Percentiles rank a stretch among this genome's conserved stretches.
Evolutionary conservation across 2,888 invertebrate species (phyloP).

Genomic region (Amblyteles armatorius): DNA sequence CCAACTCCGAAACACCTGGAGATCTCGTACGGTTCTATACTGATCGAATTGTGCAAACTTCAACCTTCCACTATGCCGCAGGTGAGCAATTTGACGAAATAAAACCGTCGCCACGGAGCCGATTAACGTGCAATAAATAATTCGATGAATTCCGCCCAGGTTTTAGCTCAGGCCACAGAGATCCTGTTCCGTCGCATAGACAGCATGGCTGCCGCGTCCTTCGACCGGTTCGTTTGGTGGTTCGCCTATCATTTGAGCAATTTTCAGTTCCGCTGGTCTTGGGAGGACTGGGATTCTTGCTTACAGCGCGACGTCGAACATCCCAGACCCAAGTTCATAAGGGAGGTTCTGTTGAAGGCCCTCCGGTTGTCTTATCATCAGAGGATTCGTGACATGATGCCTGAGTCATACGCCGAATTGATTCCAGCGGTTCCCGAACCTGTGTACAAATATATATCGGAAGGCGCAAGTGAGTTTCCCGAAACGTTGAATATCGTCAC

Average conservation of each 20-base stretch:
- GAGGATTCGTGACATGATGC: slow-evolving; percentile 96
- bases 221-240: slow-evolving; percentile 99
- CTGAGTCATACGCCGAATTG: slow-evolving; percentile 93
- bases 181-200: slow-evolving; percentile 98
- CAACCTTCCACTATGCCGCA: slow-evolving; percentile 99
- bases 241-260: slow-evolving; percentile 99
- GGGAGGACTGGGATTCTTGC: slow-evolving; percentile 98
- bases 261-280: slow-evolving; percentile 99
- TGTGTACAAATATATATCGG: slow-evolving; percentile 95
- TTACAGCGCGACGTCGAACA: slow-evolving; percentile 94
- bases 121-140: too few species aligned
- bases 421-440: slow-evolving; percentile 95
- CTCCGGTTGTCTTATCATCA: slow-evolving; percentile 98
- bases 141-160: slow-evolving; percentile 82
- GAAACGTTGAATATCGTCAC: slow-evolving; percentile 1
- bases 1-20: slow-evolving; percentile 96
- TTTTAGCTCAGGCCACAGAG: slow-evolving; percentile 98
- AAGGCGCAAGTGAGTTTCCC: slow-evolving; percentile 92
- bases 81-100: slow-evolving; percentile 80
- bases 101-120: not conserved
- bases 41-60: slow-evolving; percentile 98
- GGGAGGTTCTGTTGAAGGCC: slow-evolving; percentile 95
- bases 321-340: slow-evolving; percentile 97
- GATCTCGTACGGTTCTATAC: slow-evolving; percentile 96
- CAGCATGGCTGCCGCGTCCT: slow-evolving; percentile 98